Percentiles rank a stretch among this genome's conserved stretches.
These are phyloP conservation scores for Anseranas semipalmata DNA, from an alignment of 2,113 vertebrate genomes.

Conservation along the genomic window DNA sequence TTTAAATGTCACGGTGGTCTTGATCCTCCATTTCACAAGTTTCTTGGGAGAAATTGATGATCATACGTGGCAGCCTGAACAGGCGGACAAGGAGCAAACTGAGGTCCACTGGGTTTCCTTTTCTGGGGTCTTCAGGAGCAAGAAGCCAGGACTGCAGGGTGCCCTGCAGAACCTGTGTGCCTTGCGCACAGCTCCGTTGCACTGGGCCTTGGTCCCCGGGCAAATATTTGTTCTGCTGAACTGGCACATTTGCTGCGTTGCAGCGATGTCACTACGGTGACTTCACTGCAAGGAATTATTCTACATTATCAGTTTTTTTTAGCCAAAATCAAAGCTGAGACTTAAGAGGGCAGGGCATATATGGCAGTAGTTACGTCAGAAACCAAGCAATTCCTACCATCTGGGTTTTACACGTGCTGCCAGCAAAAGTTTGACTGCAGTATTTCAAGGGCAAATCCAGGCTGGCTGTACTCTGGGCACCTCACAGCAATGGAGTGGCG, in stretches of 20 bases:
- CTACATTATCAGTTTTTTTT: background rate
- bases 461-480: background rate
- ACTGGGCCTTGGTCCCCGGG: background rate
- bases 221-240: background rate
- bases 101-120: background rate
- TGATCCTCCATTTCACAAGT: background rate
- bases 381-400: background rate
- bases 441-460: background rate
- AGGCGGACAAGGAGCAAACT: background rate
- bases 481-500: background rate
- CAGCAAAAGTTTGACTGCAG: background rate
- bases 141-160: background rate
- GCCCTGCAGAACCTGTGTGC: fast-evolving
- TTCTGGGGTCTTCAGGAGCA: background rate
- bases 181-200: background rate
- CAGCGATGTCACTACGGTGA: background rate
- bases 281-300: background rate
- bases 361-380: background rate
- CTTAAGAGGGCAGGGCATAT: background rate
- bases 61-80: background rate
- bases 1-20: background rate
- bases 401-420: background rate
- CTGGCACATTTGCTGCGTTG: background rate
- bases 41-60: background rate
- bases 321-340: background rate